Conservation (phyloP, 2,888 invertebrate genomes). For the Orthosia gothica region DNA sequence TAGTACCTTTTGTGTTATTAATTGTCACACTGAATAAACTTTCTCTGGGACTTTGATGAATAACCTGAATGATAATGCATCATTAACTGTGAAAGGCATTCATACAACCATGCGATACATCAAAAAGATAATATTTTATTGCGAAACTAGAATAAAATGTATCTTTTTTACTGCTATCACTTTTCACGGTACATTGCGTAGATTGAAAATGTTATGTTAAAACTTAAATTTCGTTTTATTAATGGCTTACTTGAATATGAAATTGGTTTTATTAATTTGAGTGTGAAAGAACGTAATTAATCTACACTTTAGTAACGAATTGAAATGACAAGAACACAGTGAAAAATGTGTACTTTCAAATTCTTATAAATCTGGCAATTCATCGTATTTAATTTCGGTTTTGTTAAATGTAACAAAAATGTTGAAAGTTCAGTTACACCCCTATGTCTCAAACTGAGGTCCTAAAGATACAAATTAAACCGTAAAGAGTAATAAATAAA, state of each 20-base stretch:
- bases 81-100: conserved; percentile 49
- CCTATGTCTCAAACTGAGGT: neutral
- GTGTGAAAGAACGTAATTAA: conserved; percentile 19
- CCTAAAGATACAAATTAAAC: conserved; percentile 31
- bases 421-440: neutral
- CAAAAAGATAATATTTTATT: conserved; percentile 31
- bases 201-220: conserved; percentile 15
- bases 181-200: conserved; percentile 37
- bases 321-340: neutral
- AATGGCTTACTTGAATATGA: conserved; percentile 10
- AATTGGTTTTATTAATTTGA: conserved; percentile 14
- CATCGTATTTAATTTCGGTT: neutral
- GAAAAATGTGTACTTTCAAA: neutral
- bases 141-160: conserved; percentile 19
- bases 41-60: conserved; percentile 43
- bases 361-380: neutral
- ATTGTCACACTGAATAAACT: conserved; percentile 40
- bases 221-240: conserved; percentile 18
- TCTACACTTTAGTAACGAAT: neutral
- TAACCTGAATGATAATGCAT: conserved; percentile 42
- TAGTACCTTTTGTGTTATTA: conserved; percentile 34
- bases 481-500: conserved; percentile 26
- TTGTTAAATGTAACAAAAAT: neutral
- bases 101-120: conserved; percentile 28
- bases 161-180: conserved; percentile 17